Base-by-base conservation (phyloP, 2,797 vertebrate genomes). In the Argentina silus region DNA sequence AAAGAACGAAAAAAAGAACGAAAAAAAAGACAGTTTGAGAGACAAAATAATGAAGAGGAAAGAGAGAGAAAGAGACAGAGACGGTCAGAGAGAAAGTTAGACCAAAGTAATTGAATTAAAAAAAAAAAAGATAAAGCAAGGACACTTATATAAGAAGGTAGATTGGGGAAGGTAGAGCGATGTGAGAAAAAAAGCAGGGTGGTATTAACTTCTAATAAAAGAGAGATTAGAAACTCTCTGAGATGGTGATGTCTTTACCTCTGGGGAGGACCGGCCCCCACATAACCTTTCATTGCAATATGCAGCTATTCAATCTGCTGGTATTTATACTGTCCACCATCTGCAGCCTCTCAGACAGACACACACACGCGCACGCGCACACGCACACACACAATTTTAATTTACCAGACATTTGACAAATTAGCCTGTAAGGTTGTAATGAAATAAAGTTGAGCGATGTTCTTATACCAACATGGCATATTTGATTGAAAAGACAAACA, bases 121-220 rank as follows among this genome's bases (percentile, higher is more conserved):
- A 60, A 36, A 9, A 27, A 21, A 19, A 60, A 36, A 9, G 57
- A 23, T 21, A 23, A 60, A 60, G 57, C 57, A 21, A 36, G 23
- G 21, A 60, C 19, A 23, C 21, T 23, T 23, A 21, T 23, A 23
- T 87, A 87, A 86, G 81, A 78, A 85, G 61, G 78, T 73, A 70
- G 69, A 75, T 79, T 36, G 27, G 88, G 88, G 90, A 14, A 17
- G n/a, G 44, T 17, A 27, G 88, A 88, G 83, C 83, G 83, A 80
- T 88, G 86, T 85, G 85, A 89, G 89, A 91, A 87, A 86, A n/a
- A 87, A 90, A 87, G 86, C 78, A 89, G 86, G 87, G n/a, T 42
- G 87, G 90, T 91, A 92, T 91, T 91, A 92, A 91, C 89, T 91
- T 92, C 91, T 92, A 92, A 92, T 92, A 92, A 92, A 92, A 92